Conservation (phyloP, 2,113 vertebrate species). For the Barbus barbus region DNA sequence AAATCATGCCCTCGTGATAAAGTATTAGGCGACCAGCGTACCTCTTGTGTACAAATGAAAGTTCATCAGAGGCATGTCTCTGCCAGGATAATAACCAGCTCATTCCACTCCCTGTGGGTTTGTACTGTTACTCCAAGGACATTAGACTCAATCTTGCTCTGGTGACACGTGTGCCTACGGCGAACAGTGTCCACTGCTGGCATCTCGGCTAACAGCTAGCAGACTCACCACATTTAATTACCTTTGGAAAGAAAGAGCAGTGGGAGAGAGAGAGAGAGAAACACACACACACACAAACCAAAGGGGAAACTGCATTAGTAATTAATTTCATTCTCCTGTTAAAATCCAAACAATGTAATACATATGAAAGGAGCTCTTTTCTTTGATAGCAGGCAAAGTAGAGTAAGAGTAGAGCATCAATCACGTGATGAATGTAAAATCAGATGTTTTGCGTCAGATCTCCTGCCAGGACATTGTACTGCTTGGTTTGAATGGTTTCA, state of each 20-base stretch:
- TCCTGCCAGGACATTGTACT: neutral
- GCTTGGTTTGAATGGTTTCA: neutral
- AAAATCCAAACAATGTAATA: neutral
- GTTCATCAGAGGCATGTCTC: neutral
- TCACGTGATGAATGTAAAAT: neutral
- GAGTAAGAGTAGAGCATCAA: no score
- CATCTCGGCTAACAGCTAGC: neutral
- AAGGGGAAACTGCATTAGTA: neutral
- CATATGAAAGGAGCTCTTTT: constrained; percentile 5
- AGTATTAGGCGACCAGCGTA: neutral
- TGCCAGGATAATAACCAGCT: constrained; percentile 13
- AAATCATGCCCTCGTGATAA: neutral
- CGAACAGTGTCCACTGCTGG: neutral
- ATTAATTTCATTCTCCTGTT: neutral
- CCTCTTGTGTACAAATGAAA: neutral
- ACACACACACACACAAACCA: neutral
- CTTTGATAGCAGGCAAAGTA: no score
- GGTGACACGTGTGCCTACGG: constrained; percentile 3
- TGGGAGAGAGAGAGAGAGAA: neutral
- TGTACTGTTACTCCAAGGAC: neutral
- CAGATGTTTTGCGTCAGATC: neutral
- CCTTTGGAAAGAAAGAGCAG: constrained; percentile 17
- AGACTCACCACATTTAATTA: constrained; percentile 30
- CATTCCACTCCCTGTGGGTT: constrained; percentile 2
- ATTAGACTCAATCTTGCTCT: constrained; percentile 8